phyloP scores from a whole-genome alignment of 2,113 vertebrate species.

The Colaptes auratus region DNA sequence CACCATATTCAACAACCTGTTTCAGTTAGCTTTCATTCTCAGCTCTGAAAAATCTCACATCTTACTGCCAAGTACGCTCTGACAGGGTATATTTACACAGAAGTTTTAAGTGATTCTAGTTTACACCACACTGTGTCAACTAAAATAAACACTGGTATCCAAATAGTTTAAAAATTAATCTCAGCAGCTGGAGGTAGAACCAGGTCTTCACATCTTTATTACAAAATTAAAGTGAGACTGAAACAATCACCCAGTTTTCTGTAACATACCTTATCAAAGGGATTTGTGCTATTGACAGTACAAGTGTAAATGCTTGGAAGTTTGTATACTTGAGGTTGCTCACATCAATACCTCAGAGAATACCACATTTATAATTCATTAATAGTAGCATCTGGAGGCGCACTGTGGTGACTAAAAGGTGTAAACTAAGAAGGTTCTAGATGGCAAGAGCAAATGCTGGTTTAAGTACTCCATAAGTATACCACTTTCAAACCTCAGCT shows the following conservation, averaged over 20 bases:
- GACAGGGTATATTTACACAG: not conserved
- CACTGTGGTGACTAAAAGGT: not conserved
- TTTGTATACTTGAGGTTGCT: not conserved
- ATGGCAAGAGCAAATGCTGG: not conserved
- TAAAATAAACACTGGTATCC: not conserved
- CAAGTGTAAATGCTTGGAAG: not conserved
- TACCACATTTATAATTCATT: not conserved
- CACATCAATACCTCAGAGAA: not conserved
- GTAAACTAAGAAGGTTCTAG: not conserved
- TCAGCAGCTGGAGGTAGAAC: not conserved
- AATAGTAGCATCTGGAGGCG: not conserved
- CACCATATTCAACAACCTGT: not conserved
- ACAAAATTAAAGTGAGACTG: not conserved
- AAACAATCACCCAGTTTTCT: not conserved
- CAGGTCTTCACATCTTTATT: not conserved
- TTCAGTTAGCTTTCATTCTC: not conserved
- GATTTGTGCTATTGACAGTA: not conserved
- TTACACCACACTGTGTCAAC: not conserved
- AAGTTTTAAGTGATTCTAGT: not conserved
- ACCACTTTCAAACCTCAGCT: not conserved
- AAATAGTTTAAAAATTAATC: not conserved
- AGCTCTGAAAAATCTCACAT: not conserved
- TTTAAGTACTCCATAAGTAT: accelerated
- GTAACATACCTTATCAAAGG: not conserved
- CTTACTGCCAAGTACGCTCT: not conserved